Percentiles rank a stretch among this genome's conserved stretches.
These are phyloP conservation scores for Cuniculus paca DNA, from an alignment of 2,797 vertebrate species.

Conservation along the genomic window DNA sequence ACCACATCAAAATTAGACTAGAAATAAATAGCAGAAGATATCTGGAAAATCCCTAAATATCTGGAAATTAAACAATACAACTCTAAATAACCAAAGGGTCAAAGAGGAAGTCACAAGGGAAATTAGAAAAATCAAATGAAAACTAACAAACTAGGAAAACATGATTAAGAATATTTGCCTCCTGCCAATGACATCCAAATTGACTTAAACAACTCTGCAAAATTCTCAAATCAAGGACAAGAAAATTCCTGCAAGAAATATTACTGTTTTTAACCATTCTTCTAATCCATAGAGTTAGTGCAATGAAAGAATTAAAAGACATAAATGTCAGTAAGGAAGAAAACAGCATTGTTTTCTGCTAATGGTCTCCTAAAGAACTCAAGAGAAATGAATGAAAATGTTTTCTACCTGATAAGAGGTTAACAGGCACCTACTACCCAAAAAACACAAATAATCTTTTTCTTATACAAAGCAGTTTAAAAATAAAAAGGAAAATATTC, in stretches of 20 bases:
- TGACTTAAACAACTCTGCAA: conserved; percentile 16
- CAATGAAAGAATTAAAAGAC: neutral
- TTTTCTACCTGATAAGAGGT: neutral
- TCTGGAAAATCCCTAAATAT: conserved; percentile 55
- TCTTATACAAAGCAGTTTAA: neutral
- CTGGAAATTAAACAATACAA: neutral
- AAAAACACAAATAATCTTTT: neutral
- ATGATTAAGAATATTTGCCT: neutral
- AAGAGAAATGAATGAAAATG: neutral
- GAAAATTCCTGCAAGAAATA: neutral
- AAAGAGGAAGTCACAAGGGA: conserved; percentile 15
- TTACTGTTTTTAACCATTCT: neutral
- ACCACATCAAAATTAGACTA: neutral
- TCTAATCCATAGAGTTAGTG: neutral
- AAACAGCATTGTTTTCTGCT: neutral
- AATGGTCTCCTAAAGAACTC: neutral
- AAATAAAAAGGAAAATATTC: conserved; percentile 37
- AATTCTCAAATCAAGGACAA: neutral
- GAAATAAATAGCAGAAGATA: conserved; percentile 17
- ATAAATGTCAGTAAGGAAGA: neutral
- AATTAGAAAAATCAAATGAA: conserved; percentile 57
- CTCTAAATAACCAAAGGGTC: conserved; percentile 32
- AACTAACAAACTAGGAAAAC: neutral
- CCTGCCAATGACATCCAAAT: neutral
- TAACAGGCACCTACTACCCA: neutral